Conservation (phyloP, 1,140 invertebrate species). For the Bombus sibiricus region DNA sequence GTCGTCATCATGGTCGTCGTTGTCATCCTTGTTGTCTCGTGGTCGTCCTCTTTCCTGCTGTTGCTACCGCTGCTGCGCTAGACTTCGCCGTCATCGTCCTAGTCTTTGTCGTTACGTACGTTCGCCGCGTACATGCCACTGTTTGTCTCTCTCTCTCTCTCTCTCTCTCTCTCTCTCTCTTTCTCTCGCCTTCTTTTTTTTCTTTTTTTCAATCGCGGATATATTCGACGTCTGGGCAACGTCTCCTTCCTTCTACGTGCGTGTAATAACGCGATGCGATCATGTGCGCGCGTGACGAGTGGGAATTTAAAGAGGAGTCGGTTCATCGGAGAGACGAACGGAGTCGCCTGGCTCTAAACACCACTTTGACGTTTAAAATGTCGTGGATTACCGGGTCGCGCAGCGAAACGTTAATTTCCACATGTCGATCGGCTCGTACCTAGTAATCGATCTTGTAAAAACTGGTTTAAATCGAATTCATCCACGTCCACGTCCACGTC, state of each 20-base stretch:
- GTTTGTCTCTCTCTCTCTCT: too few relatives aligned
- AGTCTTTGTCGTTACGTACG: slow-evolving; percentile 34
- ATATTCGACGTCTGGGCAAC: background rate
- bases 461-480: slow-evolving; percentile 55
- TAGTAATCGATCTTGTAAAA: slow-evolving; percentile 46
- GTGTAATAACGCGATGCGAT: background rate
- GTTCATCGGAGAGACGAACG: background rate
- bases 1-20: slow-evolving; percentile 59
- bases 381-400: slow-evolving; percentile 17
- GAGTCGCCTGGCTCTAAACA: background rate
- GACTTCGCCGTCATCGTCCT: background rate
- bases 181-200: background rate
- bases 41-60: background rate
- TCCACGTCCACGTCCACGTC: slow-evolving; percentile 7
- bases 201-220: slow-evolving; percentile 8
- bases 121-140: slow-evolving; percentile 10
- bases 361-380: slow-evolving; percentile 9
- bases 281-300: background rate
- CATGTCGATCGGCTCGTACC: slow-evolving; percentile 33
- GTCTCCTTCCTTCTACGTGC: background rate
- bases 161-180: too few relatives aligned
- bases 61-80: background rate
- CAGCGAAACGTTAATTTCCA: slow-evolving; percentile 40
- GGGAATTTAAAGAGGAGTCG: slow-evolving; percentile 9
- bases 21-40: slow-evolving; percentile 9